Percentiles rank a stretch among this genome's conserved stretches.
These are phyloP conservation scores for Danio jaintianensis DNA, from an alignment of 2,797 vertebrate species.

Conservation along the genomic window DNA sequence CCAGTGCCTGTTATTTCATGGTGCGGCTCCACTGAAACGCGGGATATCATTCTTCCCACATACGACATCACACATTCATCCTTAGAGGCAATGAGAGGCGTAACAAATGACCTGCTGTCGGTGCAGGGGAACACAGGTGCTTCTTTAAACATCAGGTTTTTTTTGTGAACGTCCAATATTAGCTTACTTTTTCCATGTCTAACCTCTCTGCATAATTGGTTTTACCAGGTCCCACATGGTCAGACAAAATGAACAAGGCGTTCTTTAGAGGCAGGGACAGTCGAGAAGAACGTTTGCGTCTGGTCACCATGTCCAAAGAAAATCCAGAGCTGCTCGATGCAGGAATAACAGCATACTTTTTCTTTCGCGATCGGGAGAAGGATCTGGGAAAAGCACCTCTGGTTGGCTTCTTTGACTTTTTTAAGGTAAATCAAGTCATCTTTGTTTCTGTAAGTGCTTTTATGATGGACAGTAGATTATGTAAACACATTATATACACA, in stretches of 20 bases:
- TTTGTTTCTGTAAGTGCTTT: too few relatives aligned
- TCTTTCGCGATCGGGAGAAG: slow-evolving; percentile 91
- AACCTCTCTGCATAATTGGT: background rate
- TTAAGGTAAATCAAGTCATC: slow-evolving; percentile 81
- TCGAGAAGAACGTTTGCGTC: slow-evolving; percentile 87
- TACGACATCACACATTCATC: slow-evolving; percentile 94
- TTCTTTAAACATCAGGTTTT: background rate
- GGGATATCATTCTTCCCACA: slow-evolving; percentile 90
- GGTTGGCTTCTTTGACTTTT: slow-evolving; percentile 95
- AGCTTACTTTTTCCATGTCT: background rate
- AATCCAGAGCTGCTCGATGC: slow-evolving; percentile 89
- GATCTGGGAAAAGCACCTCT: slow-evolving; percentile 85
- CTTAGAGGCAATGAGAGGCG: slow-evolving; percentile 89
- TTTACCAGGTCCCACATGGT: slow-evolving; percentile 84
- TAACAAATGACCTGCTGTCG: slow-evolving; percentile 94
- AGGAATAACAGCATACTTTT: slow-evolving; percentile 95
- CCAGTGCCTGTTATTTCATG: slow-evolving; percentile 90
- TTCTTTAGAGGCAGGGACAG: slow-evolving; percentile 95
- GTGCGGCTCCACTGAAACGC: slow-evolving; percentile 90
- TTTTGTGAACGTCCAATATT: background rate
- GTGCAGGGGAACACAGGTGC: slow-evolving; percentile 93
- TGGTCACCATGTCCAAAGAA: slow-evolving; percentile 85
- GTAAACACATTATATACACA: too few relatives aligned
- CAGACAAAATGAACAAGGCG: slow-evolving; percentile 86
- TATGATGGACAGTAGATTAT: background rate